phyloP scores from a whole-genome alignment of 2,113 vertebrate genomes.

The Notarius quadriscutis region DNA sequence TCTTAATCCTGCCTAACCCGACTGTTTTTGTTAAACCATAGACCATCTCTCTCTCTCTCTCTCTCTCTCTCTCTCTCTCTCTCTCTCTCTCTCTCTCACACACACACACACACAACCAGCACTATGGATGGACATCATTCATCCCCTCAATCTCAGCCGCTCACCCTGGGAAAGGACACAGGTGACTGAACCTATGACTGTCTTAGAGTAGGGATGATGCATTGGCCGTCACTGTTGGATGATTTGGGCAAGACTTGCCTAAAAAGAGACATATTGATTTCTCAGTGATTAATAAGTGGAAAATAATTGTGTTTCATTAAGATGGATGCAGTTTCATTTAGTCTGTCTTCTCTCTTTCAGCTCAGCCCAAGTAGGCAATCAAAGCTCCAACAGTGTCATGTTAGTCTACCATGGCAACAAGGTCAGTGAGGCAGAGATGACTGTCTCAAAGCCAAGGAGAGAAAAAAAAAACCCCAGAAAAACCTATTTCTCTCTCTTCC shows the following conservation, averaged over 20 bases:
- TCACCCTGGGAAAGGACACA: conserved; percentile 80
- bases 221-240: conserved; percentile 85
- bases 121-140: conserved; percentile 11
- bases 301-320: conserved; percentile 99
- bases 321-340: conserved; percentile 99
- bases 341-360: conserved; percentile 95
- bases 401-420: conserved; percentile 96
- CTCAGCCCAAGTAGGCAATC: conserved; percentile 93
- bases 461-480: conserved; percentile 43
- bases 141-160: conserved; percentile 25
- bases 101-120: conserved; percentile 5
- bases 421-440: conserved; percentile 81
- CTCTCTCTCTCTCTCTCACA: conserved; percentile 24
- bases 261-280: conserved; percentile 99
- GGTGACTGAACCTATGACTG: conserved; percentile 96
- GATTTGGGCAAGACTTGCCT: conserved; percentile 90
- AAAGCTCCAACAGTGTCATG: conserved; percentile 87
- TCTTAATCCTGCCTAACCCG: conserved; percentile 56
- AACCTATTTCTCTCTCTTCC: not conserved
- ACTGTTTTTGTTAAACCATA: conserved; percentile 41
- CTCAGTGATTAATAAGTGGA: conserved; percentile 99
- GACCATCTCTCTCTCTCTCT: conserved; percentile 11
- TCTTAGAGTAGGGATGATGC: conserved; percentile 94
- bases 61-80: conserved; percentile 11
- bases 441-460: conserved; percentile 59